Percentiles rank a stretch among this genome's conserved stretches.
Conservation (phyloP, 2,797 vertebrate species). For the Mastacembelus armatus region DNA sequence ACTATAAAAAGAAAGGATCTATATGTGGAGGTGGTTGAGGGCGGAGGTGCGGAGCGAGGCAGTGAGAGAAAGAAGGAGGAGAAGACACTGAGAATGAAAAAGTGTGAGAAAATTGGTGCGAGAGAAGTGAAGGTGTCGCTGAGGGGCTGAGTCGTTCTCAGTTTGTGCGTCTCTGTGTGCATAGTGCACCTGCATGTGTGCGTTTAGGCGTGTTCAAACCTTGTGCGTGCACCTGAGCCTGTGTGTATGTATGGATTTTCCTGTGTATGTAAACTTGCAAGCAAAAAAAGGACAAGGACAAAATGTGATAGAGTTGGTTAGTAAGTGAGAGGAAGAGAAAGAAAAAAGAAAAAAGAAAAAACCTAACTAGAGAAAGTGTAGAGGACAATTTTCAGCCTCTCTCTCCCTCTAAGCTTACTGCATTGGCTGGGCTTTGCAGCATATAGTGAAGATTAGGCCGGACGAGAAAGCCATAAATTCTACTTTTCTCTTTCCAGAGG, state of each 20-base stretch:
- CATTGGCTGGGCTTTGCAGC: conserved; percentile 73
- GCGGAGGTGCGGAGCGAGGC: conserved; percentile 75
- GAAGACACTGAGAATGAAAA: conserved; percentile 68
- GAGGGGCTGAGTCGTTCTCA: conserved; percentile 62
- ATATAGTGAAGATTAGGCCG: conserved; percentile 78
- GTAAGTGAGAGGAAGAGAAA: conserved; percentile 70
- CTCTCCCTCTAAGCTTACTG: conserved; percentile 67
- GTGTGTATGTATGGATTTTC: conserved; percentile 23
- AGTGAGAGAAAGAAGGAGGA: conserved; percentile 64
- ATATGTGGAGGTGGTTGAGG: conserved; percentile 75
- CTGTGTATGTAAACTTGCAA: conserved; percentile 43
- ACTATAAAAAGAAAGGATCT: conserved; percentile 82
- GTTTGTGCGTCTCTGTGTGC: conserved; percentile 57
- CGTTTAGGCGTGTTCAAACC: conserved; percentile 54
- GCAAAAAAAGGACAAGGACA: conserved; percentile 69
- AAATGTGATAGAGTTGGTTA: conserved; percentile 77
- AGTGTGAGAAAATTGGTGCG: conserved; percentile 79
- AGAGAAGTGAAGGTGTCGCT: conserved; percentile 73
- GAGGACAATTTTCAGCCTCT: conserved; percentile 72
- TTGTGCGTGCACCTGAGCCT: conserved; percentile 5
- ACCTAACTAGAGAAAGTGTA: conserved; percentile 70
- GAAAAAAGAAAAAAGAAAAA: conserved; percentile 38
- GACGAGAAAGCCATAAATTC: conserved; percentile 83
- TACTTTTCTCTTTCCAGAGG: conserved; percentile 81
- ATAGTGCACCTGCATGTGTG: conserved; percentile 56